Evolutionary conservation across 2,888 invertebrate genomes (phyloP).

Genomic region (Ophion ventricosus): DNA sequence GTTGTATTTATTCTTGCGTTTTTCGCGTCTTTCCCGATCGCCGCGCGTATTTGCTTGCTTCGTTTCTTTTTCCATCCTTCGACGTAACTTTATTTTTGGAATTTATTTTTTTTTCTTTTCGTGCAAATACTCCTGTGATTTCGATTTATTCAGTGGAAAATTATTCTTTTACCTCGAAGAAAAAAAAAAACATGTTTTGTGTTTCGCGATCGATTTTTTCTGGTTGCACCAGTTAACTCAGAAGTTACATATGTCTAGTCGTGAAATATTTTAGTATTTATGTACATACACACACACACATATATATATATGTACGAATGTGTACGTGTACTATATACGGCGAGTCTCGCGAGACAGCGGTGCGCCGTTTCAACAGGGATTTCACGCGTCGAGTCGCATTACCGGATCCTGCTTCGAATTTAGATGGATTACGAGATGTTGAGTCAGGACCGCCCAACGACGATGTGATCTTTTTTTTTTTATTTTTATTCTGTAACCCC

Average conservation of each 20-base stretch:
- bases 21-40: conserved; percentile 26
- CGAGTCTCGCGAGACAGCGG: conserved; percentile 68
- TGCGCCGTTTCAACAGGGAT: conserved; percentile 71
- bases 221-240: neutral
- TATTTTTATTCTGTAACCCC: conserved; percentile 25
- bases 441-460: conserved; percentile 69
- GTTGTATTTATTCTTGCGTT: conserved; percentile 51
- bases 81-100: neutral
- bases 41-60: neutral
- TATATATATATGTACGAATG: too few relatives aligned
- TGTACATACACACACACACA: neutral
- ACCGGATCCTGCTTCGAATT: conserved; percentile 75
- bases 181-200: too few relatives aligned
- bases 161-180: too few relatives aligned
- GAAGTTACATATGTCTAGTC: neutral
- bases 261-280: neutral
- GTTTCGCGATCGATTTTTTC: conserved; percentile 1
- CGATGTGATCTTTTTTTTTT: conserved; percentile 28
- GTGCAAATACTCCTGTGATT: neutral
- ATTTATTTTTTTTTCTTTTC: neutral
- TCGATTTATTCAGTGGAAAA: too few relatives aligned
- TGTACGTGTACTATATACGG: neutral
- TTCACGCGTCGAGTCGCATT: conserved; percentile 80
- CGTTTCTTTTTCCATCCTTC: neutral
- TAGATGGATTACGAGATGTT: conserved; percentile 76